Percentiles rank a stretch among this genome's conserved stretches.
Evolutionary conservation across 2,113 vertebrate genomes (phyloP).

Genomic region (Aldabrachelys gigantea): DNA sequence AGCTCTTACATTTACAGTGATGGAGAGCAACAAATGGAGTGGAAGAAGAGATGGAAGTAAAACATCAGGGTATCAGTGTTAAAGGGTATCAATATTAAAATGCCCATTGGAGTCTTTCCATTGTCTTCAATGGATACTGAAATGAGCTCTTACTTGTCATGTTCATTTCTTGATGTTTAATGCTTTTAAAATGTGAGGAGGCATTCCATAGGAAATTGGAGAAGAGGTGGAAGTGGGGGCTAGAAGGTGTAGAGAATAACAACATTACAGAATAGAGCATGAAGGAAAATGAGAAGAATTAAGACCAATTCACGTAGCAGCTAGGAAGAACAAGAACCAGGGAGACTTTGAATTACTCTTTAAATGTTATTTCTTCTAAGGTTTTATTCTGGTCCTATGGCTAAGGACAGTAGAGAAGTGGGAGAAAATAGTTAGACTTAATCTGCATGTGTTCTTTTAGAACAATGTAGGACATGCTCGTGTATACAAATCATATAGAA

Average conservation of each 20-base stretch:
- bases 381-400: neutral
- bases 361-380: neutral
- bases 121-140: neutral
- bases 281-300: neutral
- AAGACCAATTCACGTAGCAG: neutral
- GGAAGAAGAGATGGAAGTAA: slow-evolving; percentile 38
- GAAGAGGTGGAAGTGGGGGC: neutral
- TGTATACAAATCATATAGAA: neutral
- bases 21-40: neutral
- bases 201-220: neutral
- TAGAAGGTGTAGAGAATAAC: neutral
- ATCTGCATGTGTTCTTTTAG: neutral
- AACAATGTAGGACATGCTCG: neutral
- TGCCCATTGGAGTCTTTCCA: neutral
- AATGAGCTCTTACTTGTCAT: neutral
- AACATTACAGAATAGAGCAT: neutral
- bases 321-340: neutral
- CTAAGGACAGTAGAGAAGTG: neutral
- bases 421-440: neutral
- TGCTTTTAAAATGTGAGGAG: neutral
- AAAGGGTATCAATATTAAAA: slow-evolving; percentile 56
- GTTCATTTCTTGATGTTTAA: neutral
- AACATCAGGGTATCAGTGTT: slow-evolving; percentile 21
- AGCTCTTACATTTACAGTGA: slow-evolving; percentile 49
- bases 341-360: neutral